phyloP scores from a whole-genome alignment of 2,888 invertebrate species.

The Azorinus chamasolen region DNA sequence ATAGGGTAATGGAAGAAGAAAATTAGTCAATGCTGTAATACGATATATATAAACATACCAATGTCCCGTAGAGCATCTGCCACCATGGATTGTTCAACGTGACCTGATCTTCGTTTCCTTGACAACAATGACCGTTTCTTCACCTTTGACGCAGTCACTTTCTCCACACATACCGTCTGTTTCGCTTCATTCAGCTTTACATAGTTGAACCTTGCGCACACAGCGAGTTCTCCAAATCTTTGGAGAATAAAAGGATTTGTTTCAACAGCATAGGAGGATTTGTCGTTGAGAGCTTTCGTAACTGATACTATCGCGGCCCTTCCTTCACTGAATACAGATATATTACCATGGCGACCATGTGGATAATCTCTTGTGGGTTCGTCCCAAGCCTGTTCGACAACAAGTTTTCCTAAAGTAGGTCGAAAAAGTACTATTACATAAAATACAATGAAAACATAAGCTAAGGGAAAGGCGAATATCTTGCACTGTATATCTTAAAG shows the following conservation, averaged over 20 bases:
- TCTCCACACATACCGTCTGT: slow-evolving; percentile 36
- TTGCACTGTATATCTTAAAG: no score
- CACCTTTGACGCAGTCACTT: slow-evolving; percentile 10
- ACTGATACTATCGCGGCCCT: slow-evolving; percentile 58
- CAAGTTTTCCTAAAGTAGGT: slow-evolving; percentile 66
- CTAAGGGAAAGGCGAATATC: no score
- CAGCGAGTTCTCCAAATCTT: slow-evolving; percentile 61
- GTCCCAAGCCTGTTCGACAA: slow-evolving; percentile 65
- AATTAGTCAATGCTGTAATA: no score
- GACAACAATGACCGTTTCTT: slow-evolving; percentile 55
- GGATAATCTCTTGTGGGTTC: slow-evolving; percentile 66
- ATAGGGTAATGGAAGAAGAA: no score
- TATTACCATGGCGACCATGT: slow-evolving; percentile 56
- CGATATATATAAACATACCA: slow-evolving; percentile 26
- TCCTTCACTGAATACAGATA: slow-evolving; percentile 67
- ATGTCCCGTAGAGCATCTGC: slow-evolving; percentile 31
- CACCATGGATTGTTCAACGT: slow-evolving; percentile 52
- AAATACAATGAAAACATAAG: no score
- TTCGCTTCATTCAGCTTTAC: slow-evolving; percentile 5
- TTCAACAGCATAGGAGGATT: slow-evolving; percentile 1
- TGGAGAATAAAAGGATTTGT: slow-evolving; percentile 14
- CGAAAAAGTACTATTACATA: no score
- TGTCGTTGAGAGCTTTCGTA: slow-evolving; percentile 20
- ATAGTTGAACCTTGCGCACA: slow-evolving; percentile 60
- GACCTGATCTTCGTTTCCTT: slow-evolving; percentile 54